Conservation (phyloP, 2,113 vertebrate species). For the Saccopteryx bilineata region DNA sequence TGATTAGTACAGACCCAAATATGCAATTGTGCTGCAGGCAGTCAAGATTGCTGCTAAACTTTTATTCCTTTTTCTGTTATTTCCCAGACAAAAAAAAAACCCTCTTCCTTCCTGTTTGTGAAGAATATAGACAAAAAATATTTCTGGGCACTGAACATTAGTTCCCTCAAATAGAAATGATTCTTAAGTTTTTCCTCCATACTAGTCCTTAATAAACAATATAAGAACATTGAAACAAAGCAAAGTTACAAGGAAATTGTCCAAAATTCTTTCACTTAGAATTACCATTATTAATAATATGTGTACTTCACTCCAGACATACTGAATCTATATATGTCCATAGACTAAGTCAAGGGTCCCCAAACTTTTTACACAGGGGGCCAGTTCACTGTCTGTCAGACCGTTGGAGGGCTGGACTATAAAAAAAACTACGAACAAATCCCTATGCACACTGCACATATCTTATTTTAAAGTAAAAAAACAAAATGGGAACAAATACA, state of each 20-base stretch:
- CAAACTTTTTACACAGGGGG: too few relatives aligned
- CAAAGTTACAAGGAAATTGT: neutral
- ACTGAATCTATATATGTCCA: neutral
- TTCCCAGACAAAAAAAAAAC: neutral
- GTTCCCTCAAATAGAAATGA: neutral
- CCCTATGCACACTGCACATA: too few relatives aligned
- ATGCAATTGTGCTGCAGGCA: neutral
- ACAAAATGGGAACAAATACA: too few relatives aligned
- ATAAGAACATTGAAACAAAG: conserved; percentile 1
- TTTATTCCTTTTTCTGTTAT: neutral
- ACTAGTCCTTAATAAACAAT: neutral
- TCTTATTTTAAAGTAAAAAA: too few relatives aligned
- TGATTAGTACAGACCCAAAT: neutral
- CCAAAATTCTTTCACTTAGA: neutral
- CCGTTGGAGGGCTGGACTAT: too few relatives aligned
- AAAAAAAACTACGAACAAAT: too few relatives aligned
- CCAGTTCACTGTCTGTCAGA: too few relatives aligned
- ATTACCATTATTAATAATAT: neutral
- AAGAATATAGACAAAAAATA: neutral
- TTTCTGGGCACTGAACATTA: neutral
- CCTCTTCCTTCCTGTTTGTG: neutral
- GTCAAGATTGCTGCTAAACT: neutral
- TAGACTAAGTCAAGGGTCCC: neutral
- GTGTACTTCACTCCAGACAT: neutral
- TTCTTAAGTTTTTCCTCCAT: neutral